Percentiles rank a stretch among this genome's conserved stretches.
Evolutionary conservation across 1,140 invertebrate genomes (phyloP).

Genomic region (Magallana gigas): DNA sequence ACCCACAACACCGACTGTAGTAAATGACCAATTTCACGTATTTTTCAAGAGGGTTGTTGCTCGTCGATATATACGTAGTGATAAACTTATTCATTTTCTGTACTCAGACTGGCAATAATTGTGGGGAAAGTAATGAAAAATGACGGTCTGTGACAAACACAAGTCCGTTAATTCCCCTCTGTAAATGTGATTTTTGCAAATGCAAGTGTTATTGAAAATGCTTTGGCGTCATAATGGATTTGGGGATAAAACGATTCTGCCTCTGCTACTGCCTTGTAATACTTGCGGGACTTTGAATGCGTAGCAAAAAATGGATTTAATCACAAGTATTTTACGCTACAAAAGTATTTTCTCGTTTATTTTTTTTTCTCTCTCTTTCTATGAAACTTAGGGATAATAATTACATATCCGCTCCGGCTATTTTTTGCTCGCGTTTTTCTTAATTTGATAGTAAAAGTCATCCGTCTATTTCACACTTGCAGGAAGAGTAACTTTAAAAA

Average conservation of each 20-base stretch:
- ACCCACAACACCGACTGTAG: too few species aligned
- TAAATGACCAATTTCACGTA: too few species aligned
- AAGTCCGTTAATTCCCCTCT: neutral
- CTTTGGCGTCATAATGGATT: slow-evolving; percentile 17
- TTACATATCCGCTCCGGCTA: neutral
- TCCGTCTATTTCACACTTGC: neutral
- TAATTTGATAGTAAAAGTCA: slow-evolving; percentile 12
- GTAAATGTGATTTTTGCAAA: slow-evolving; percentile 29
- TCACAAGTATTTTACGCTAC: slow-evolving; percentile 26
- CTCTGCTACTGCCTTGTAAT: neutral
- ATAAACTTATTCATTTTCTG: slow-evolving; percentile 24
- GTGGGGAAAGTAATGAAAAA: slow-evolving; percentile 31
- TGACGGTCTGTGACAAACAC: slow-evolving; percentile 19
- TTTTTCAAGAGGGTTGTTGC: neutral
- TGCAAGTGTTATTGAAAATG: slow-evolving; percentile 28
- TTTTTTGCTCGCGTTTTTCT: slow-evolving; percentile 6
- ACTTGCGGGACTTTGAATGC: neutral
- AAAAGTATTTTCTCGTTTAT: neutral
- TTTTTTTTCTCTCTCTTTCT: neutral
- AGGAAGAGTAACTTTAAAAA: neutral
- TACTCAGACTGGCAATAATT: slow-evolving; percentile 23
- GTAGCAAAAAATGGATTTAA: slow-evolving; percentile 2
- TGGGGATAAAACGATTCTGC: neutral
- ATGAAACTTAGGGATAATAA: neutral
- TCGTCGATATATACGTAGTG: neutral